Base-by-base conservation (phyloP, 2,797 vertebrate species). In the Fundulus diaphanus region DNA sequence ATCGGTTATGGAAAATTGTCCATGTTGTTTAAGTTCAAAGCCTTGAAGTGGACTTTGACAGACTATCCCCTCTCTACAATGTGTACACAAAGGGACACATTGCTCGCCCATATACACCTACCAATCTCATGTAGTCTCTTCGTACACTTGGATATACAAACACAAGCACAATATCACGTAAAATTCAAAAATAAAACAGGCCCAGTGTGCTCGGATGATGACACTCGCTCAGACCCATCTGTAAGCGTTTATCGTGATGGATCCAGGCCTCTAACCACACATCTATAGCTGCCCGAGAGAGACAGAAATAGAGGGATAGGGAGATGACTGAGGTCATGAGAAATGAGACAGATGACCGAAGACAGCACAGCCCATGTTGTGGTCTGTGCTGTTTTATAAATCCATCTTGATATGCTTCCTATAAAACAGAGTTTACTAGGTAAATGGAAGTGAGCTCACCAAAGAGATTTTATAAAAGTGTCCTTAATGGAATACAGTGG, bases 211-310 rank as follows among this genome's bases (percentile, higher is more conserved):
- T 72, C 76, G 83, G 78, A 85, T 74, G 86, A 85, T 77, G 84
- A 83, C 71, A 86, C 83, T 70, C 84, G 80, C 70, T 77, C 72
- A 76, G 61, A 82, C 75, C 91, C 93, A 94, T 95, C 94, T 94
- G 94, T 77, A 92, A 94, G 87, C 76, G 86, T 80, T 95, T 94
- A 95, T 82, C 71, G 57, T 91, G 89, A 91, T 88, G 89, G 91
- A 91, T 92, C 85, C 85, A 84, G 85, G 82, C 85, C 77, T 86
- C 83, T 85, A 89, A 92, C 88, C 88, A 18, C 90, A 92, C 89
- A 87, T 82, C 76, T 73, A 66, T 66, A 84, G 84, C 87, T 81
- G 84, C 82, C 84, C 18, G 20, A 87, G 66, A 70, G 73, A 81
- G 82, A 88, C 84, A 82, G 78, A 89, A 87, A 90, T 85, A 87